Percentiles rank a stretch among this genome's conserved stretches.
These are phyloP conservation scores for Bilobella aurantiaca DNA, from an alignment of 1,140 invertebrate species.

Conservation along the genomic window DNA sequence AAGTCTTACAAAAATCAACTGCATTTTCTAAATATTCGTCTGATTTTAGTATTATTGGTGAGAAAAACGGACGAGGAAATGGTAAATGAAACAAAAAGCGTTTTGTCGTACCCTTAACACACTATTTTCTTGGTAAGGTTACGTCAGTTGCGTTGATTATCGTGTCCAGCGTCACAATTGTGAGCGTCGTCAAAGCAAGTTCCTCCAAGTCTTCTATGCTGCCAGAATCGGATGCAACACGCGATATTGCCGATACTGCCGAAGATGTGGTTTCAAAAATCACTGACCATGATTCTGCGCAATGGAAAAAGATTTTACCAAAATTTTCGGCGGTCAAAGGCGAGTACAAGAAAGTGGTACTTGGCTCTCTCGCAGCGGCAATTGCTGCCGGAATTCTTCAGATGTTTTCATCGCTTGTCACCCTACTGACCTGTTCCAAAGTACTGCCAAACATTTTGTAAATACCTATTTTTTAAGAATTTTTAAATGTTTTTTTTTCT, in stretches of 20 bases:
- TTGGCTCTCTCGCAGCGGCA: not conserved
- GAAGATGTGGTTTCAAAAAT: not conserved
- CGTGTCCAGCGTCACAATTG: not conserved
- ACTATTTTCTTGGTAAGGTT: too few species aligned
- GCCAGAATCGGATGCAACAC: not conserved
- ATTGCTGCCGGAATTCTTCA: not conserved
- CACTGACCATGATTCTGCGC: not conserved
- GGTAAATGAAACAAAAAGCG: too few species aligned
- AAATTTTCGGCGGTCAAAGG: not conserved
- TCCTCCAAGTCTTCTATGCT: not conserved
- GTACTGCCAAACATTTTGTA: not conserved
- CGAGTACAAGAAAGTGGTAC: not conserved
- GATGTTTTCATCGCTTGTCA: not conserved
- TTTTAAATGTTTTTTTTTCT: not conserved
- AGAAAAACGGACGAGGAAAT: too few species aligned
- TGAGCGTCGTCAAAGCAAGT: not conserved
- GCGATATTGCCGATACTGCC: not conserved
- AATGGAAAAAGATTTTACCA: not conserved
- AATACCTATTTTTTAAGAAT: not conserved
- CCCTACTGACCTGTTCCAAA: not conserved
- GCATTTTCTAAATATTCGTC: not conserved
- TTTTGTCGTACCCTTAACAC: too few species aligned
- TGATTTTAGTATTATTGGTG: not conserved
- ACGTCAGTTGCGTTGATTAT: not conserved
- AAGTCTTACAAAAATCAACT: not conserved